phyloP scores from a whole-genome alignment of 1,140 invertebrate species.

The Leptopilina boulardi region DNA sequence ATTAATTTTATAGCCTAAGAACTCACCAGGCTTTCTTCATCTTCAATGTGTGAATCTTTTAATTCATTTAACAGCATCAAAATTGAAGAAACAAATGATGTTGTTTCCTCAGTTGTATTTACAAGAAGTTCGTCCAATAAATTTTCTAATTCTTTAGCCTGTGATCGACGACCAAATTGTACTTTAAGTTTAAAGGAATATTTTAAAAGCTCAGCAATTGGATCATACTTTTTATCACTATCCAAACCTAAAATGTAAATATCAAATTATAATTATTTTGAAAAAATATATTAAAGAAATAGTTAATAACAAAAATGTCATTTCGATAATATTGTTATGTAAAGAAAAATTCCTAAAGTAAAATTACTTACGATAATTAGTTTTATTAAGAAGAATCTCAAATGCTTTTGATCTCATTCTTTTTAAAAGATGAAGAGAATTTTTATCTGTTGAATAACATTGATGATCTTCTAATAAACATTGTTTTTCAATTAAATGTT shows the following conservation, averaged over 20 bases:
- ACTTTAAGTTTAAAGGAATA: constrained; percentile 63
- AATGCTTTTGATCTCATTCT: constrained; percentile 61
- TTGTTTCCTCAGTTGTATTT: constrained; percentile 40
- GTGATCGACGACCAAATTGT: constrained; percentile 45
- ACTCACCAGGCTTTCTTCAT: constrained; percentile 55
- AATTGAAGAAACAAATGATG: constrained; percentile 50
- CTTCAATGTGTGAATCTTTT: constrained; percentile 56
- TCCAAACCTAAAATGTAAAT: constrained; percentile 46
- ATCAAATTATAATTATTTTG: constrained; percentile 29
- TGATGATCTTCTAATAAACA: constrained; percentile 46
- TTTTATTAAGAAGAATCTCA: constrained; percentile 70
- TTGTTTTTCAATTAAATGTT: constrained; percentile 50
- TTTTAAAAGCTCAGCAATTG: constrained; percentile 67
- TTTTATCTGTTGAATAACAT: constrained; percentile 40
- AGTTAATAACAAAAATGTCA: constrained; percentile 26
- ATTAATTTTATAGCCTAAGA: not conserved
- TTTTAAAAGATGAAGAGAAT: constrained; percentile 51
- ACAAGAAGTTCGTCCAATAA: constrained; percentile 55
- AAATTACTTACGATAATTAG: constrained; percentile 4
- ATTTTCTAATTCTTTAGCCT: constrained; percentile 62
- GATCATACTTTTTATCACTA: constrained; percentile 56
- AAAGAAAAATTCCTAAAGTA: not conserved
- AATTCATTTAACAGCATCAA: constrained; percentile 65
- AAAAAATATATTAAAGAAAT: constrained; percentile 13
- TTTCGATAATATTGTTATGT: constrained; percentile 35